Conservation (phyloP, 2,113 vertebrate genomes). For the Rhabdomys dilectus region DNA sequence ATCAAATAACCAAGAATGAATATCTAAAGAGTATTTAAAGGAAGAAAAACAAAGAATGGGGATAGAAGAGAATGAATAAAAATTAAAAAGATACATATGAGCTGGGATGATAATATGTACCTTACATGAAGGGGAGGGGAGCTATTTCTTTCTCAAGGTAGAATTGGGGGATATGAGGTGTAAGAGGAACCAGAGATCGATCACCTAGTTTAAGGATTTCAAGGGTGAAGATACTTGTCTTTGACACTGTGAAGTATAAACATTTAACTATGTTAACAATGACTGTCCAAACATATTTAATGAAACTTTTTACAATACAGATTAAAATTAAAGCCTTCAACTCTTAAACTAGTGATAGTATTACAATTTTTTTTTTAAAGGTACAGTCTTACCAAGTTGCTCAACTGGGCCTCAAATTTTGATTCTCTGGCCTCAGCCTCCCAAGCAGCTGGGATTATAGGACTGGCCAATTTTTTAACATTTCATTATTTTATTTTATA, state of each 20-base stretch:
- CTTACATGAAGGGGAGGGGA: neutral
- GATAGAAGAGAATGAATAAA: conserved; percentile 46
- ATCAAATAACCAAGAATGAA: neutral
- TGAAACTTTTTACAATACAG: conserved; percentile 35
- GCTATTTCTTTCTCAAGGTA: neutral
- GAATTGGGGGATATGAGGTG: neutral
- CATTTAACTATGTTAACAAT: conserved; percentile 8
- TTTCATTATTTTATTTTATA: neutral
- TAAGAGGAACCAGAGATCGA: conserved; percentile 13
- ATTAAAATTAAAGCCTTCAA: conserved; percentile 30
- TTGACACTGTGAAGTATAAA: neutral
- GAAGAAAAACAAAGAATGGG: neutral
- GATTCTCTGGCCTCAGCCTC: neutral
- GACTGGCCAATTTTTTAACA: neutral
- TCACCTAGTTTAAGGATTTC: conserved; percentile 36
- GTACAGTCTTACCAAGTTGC: neutral
- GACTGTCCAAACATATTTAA: conserved; percentile 37
- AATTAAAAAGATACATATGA: neutral
- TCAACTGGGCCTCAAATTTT: neutral
- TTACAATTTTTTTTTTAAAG: neutral
- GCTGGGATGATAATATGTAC: neutral
- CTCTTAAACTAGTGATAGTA: conserved; percentile 19
- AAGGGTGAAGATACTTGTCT: conserved; percentile 1
- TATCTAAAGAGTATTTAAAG: neutral
- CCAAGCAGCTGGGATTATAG: neutral